Base-by-base conservation (phyloP, 1,140 invertebrate species). In the Drosophila parabipectinata region DNA sequence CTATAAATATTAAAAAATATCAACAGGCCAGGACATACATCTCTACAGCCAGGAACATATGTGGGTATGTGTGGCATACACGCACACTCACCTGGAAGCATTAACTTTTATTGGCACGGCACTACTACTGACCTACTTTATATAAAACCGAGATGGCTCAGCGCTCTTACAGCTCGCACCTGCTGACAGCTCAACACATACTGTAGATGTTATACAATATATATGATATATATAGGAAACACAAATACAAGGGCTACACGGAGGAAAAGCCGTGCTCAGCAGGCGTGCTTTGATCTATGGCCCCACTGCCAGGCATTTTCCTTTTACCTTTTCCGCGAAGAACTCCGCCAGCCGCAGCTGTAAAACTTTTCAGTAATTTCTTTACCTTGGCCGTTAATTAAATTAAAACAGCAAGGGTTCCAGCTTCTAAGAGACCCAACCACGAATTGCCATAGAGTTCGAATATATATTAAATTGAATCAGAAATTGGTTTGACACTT, bases 1-100 rank as follows among this genome's bases (percentile, higher is more conserved):
- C 82, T 76, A 87, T 87, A 87, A 87, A 87, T 87, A 87, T 87
- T 87, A 87, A 87, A 87, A 85, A 88, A 87, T 87, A 88, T 88
- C 82, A 87, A 87, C 82, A 88, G 73, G 82, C 78, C 60, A 54
- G 51, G 24, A 24, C 44, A 59, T 28, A 39, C 47, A 47, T 37
- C 34, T n/a, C 41, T 62, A 28, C 26, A 68, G 55, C 66, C 53
- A 47, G 28, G 21, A 14, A 51, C 21, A 30, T 28, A 39, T 53
- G 18, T 21, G 15, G 24, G 26, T 39, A 18, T 9, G 12, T 47
- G 54, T 53, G 47, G 64, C 67, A 72, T 68, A 77, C 67, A 69
- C 76, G 56, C 41, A 73, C 60, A 24, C 14, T 39, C 59, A 67
- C 59, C 59, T 67, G 63, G 62, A 52, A 64, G 77, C 81, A 88